A percentile compares a stretch with the other conserved stretches of the same genome.
phyloP scores from a whole-genome alignment of 2,888 invertebrate genomes.

The Archips xylosteana region DNA sequence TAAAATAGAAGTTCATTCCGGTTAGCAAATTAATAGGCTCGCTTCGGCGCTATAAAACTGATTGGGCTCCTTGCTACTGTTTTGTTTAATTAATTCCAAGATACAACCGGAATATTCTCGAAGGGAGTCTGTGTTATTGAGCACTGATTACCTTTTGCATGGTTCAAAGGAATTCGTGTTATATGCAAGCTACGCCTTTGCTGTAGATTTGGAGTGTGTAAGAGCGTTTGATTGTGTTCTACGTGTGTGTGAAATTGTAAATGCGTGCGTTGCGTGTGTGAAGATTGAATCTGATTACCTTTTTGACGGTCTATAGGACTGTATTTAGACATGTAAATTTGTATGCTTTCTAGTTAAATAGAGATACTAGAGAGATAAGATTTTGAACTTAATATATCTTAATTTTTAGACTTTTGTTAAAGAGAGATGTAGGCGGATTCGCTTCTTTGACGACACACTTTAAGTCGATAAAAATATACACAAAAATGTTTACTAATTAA shows the following conservation, averaged over 20 bases:
- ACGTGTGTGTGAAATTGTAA: not conserved
- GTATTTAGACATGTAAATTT: not conserved
- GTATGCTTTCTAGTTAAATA: not conserved
- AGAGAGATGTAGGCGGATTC: no score
- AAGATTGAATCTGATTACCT: not conserved
- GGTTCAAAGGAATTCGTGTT: constrained; percentile 12
- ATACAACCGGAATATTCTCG: constrained; percentile 17
- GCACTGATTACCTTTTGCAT: constrained; percentile 26
- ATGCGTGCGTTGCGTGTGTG: constrained; percentile 3
- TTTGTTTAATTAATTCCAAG: constrained; percentile 51
- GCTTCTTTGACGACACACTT: no score
- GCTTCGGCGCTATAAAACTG: constrained; percentile 47
- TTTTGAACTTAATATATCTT: no score
- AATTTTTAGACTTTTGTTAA: no score
- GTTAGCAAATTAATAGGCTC: constrained; percentile 46
- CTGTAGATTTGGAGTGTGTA: not conserved
- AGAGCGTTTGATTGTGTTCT: not conserved
- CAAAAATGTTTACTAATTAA: no score
- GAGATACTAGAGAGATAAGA: no score
- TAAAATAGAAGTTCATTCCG: constrained; percentile 38
- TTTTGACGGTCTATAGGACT: not conserved
- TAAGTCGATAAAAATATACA: no score
- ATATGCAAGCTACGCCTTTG: not conserved
- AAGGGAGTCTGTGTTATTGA: constrained; percentile 19
- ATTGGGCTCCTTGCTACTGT: constrained; percentile 49